Conservation (phyloP, 2,888 invertebrate species). For the Copidosoma aretas region DNA sequence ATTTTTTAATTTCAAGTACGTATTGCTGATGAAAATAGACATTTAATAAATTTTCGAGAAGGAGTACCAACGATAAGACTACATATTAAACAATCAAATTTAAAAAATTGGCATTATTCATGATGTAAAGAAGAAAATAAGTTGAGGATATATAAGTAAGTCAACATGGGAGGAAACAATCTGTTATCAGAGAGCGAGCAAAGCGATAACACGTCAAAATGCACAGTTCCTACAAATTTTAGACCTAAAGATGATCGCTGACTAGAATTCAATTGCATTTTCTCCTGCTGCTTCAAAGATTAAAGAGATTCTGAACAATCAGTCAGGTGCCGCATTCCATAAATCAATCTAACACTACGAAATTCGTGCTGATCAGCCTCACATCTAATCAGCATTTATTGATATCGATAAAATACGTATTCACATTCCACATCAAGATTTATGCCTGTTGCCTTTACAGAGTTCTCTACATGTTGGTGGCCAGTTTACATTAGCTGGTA, state of each 20-base stretch:
- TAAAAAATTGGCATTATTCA: too few species aligned
- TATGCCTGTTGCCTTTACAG: conserved; percentile 28
- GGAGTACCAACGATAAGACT: background rate
- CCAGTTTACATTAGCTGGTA: background rate
- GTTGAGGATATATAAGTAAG: background rate
- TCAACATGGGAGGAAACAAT: background rate
- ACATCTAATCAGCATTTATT: conserved; percentile 30
- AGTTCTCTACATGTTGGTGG: conserved; percentile 26
- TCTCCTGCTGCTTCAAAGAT: background rate
- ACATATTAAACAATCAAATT: background rate
- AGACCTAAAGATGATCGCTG: background rate
- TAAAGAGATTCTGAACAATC: background rate
- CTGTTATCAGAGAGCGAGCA: background rate
- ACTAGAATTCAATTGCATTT: background rate
- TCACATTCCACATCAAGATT: conserved; percentile 28
- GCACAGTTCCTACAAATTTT: background rate
- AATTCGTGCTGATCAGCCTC: conserved; percentile 21
- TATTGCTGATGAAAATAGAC: conserved; percentile 1
- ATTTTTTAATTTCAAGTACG: background rate
- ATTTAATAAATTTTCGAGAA: background rate
- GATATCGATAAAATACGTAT: conserved; percentile 38
- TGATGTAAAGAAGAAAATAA: background rate
- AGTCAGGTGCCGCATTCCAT: background rate
- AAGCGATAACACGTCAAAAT: background rate
- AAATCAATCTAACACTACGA: too few species aligned